Base-by-base conservation (phyloP, 1,140 invertebrate genomes). In the Bradynema listronoti region DNA sequence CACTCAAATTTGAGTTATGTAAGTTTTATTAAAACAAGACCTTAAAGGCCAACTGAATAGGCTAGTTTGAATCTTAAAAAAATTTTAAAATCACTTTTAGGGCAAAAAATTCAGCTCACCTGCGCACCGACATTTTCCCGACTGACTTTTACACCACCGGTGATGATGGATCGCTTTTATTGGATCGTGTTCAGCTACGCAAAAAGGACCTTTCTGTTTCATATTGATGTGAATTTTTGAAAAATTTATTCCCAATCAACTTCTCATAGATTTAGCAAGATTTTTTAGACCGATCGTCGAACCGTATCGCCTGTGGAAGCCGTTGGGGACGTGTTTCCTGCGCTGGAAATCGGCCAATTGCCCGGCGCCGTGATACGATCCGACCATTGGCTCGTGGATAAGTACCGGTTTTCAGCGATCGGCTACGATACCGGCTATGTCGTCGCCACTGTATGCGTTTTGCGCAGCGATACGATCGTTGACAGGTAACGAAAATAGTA, bases 391-490 rank as follows among this genome's bases (percentile, higher is more conserved):
- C 43, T 65, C 27, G 45, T 42, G 2, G 32, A 52, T 11, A 43
- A 45, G 4, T 65, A 54, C 43, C 42, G 68, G 2, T 64, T 69
- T 16, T 60, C 65, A 33, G 69, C 68, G 7, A 55, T 73, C 29
- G 66, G 71, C 2, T 64, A 69, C 33, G 66, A 72, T 36, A 70
- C 61, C 22, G 66, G 66, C 2, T 66, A 64, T 54, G 65, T 68
- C 14, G 47, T 61, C 19, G 71, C 71, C 11, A 32, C 66, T 1
- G 55, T 61, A 0, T 63, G 60, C 30, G 41, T 36, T 14, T 64
- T 39, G 32, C 32, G 54, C 11, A 49, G 25, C 9, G 54, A 57
- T 0, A 34, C 43, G n/a, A 60, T 66, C 9, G 33, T 60, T 24
- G 67, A 65, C 71, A 25, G 70, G 34, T 29, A 61, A 61, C 14